Base-by-base conservation (phyloP, 2,888 invertebrate species). In the Agrochola lota region DNA sequence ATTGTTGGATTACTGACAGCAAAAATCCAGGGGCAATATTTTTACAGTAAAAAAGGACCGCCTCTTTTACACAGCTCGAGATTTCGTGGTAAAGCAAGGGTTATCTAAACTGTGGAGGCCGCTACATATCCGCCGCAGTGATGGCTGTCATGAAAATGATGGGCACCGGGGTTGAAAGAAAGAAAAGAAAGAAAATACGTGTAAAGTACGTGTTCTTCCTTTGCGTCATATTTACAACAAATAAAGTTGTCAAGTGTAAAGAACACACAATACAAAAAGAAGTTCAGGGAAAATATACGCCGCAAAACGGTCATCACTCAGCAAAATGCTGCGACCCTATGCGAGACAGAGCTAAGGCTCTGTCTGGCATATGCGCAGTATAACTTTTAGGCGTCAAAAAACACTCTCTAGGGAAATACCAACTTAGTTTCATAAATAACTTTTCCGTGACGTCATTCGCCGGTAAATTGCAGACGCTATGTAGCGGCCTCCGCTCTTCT, bases 1-100 rank as follows among this genome's bases (percentile, higher is more conserved):
- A 66, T 60, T 81, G 40, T 73, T 60, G 4, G 11, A 46, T 67
- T 71, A 70, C 46, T 73, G 35, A 15, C 55, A 35, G n/a, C 55
- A 57, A 73, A 49, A 11, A 23, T 23, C 4, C 15, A 72, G 20
- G 30, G 23, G 52, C 15, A 68, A n/a, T 57, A 69, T 57, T n/a
- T 69, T 69, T 12, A n/a, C 2, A 69, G n/a, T 40, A 69, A 12
- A 69, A 69, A 3, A 11, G n/a, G 17, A n/a, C 7, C 0, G 4
- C 1, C 2, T 55, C 11, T n/a, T 69, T 35, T 66, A 64, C 2
- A 26, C 43, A 26, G 20, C 20, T 46, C 11, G 20, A 46, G 8
- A 23, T 30, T 68, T 52, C 15, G 26, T 59, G 12, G 15, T n/a
- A 3, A 26, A 20, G 20, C 1, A 17, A 26, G 2, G 7, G 66